Percentiles rank a stretch among this genome's conserved stretches.
phyloP scores from a whole-genome alignment of 2,113 vertebrate species.

The Melanerpes aurifrons region DNA sequence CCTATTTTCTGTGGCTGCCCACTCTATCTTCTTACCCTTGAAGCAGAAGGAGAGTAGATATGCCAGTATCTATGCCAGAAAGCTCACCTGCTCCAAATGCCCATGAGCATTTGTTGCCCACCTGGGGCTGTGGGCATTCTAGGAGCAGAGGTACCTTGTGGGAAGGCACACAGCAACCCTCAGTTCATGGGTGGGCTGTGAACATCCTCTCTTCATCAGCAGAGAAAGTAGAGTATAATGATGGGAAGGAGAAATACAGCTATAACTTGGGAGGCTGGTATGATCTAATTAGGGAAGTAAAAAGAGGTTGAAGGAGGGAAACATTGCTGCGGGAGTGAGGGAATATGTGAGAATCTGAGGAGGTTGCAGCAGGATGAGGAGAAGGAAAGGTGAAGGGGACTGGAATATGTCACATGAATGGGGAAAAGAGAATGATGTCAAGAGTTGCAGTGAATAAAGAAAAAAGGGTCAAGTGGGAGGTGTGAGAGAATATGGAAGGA shows the following conservation, averaged over 20 bases:
- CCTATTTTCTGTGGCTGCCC: not conserved
- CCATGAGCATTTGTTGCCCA: not conserved
- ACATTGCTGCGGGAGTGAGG: not conserved
- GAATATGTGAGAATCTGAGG: not conserved
- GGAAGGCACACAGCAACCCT: not conserved
- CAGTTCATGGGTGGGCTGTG: accelerated
- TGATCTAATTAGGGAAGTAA: not conserved
- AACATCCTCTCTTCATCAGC: not conserved
- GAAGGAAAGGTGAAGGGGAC: not conserved
- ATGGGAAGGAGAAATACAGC: not conserved
- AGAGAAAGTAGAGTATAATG: not conserved
- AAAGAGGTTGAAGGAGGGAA: not conserved
- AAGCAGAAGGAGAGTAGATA: not conserved
- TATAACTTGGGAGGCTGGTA: not conserved
- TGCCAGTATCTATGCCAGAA: not conserved
- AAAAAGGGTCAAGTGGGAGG: not conserved
- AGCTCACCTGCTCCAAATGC: accelerated
- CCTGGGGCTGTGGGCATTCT: accelerated
- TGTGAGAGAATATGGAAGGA: not conserved
- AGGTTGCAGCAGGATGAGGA: not conserved
- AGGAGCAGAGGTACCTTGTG: accelerated
- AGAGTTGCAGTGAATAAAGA: not conserved
- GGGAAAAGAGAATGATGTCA: not conserved
- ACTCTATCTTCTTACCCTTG: accelerated
- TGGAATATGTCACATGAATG: not conserved